These are phyloP conservation scores for Acrossocheilus fasciatus DNA, from an alignment of 2,797 vertebrate genomes.

Conservation along the genomic window DNA sequence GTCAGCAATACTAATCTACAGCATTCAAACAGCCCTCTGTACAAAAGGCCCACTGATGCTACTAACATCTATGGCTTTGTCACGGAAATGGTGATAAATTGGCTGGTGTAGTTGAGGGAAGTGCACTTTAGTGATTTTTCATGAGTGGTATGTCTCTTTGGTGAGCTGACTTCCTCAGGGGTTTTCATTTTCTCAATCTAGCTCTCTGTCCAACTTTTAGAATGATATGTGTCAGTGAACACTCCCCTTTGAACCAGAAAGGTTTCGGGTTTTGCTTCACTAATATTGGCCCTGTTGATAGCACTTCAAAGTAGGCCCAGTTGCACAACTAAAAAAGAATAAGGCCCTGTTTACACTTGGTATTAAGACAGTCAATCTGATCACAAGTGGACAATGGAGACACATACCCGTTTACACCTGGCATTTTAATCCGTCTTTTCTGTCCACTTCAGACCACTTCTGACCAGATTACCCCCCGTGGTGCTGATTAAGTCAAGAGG, in stretches of 20 bases:
- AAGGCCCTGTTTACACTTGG: no score
- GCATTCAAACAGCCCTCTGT: background rate
- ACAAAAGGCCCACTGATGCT: conserved; percentile 23
- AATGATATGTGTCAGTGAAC: conserved; percentile 42
- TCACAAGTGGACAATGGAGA: no score
- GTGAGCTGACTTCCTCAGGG: conserved; percentile 27
- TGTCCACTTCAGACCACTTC: no score
- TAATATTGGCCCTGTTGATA: conserved; percentile 34
- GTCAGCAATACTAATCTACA: conserved; percentile 34
- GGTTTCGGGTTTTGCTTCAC: conserved; percentile 40
- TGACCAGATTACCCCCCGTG: no score
- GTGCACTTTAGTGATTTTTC: conserved; percentile 54
- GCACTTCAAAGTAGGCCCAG: background rate
- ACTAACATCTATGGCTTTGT: conserved; percentile 41
- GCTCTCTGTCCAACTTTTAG: conserved; percentile 20
- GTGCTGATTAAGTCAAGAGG: no score
- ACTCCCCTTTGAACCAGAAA: conserved; percentile 29
- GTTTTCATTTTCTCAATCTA: conserved; percentile 28
- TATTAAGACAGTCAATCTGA: no score
- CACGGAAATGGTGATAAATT: conserved; percentile 49
- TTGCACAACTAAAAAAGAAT: no score
- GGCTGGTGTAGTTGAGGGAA: conserved; percentile 22
- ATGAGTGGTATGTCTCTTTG: conserved; percentile 5
- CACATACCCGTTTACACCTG: no score
- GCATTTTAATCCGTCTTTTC: no score